These are phyloP conservation scores for Thera britannica DNA, from an alignment of 2,888 invertebrate species.

Conservation along the genomic window DNA sequence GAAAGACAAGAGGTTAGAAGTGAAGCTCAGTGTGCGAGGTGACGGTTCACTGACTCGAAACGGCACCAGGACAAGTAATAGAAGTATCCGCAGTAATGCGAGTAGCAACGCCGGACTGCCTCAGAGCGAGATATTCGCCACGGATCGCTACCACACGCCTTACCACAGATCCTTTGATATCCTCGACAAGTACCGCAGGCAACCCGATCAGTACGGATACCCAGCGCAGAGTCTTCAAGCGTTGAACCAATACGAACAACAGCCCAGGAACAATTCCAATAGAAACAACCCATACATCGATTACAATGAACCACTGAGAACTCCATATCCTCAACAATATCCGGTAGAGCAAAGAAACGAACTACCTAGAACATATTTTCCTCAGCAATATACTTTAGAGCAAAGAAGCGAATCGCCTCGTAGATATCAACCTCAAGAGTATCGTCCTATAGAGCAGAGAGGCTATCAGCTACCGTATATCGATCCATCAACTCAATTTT, in stretches of 20 bases:
- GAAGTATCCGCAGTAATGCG: conserved; percentile 71
- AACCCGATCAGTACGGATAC: conserved; percentile 68
- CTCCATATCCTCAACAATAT: conserved; percentile 45
- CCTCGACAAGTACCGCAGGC: conserved; percentile 70
- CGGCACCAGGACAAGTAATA: conserved; percentile 69
- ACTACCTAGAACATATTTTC: conserved; percentile 51
- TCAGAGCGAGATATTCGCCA: conserved; percentile 76
- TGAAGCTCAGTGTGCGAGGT: conserved; percentile 78
- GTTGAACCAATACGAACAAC: conserved; percentile 67
- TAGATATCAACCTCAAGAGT: conserved; percentile 32
- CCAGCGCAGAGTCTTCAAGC: conserved; percentile 76
- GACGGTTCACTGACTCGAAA: conserved; percentile 76
- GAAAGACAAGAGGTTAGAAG: conserved; percentile 80
- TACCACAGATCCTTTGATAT: conserved; percentile 74
- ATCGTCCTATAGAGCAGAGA: conserved; percentile 39
- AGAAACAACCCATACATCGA: conserved; percentile 66
- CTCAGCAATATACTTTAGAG: conserved; percentile 35
- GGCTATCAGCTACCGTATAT: conserved; percentile 62
- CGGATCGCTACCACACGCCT: conserved; percentile 71
- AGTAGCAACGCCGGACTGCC: conserved; percentile 70
- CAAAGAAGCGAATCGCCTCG: conserved; percentile 39
- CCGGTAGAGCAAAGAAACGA: conserved; percentile 43
- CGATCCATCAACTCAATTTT: conserved; percentile 57
- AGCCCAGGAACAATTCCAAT: conserved; percentile 50
- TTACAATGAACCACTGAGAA: conserved; percentile 56